phyloP scores from a whole-genome alignment of 2,888 invertebrate genomes.

The Perizoma affinitatum region DNA sequence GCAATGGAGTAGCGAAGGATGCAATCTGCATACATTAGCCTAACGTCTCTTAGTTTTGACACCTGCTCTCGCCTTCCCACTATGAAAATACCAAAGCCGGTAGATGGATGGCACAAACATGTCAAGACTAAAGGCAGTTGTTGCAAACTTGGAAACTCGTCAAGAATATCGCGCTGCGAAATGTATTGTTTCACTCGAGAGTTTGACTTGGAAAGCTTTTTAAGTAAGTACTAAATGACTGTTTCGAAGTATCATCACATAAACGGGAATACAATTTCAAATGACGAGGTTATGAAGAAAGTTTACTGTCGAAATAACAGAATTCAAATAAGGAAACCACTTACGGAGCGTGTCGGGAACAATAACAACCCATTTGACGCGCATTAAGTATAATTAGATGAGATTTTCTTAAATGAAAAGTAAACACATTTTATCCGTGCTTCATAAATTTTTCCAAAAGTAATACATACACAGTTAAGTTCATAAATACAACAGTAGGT shows the following conservation, averaged over 20 bases:
- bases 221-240: conserved; percentile 52
- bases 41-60: conserved; percentile 81
- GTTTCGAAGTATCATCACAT: conserved; percentile 45
- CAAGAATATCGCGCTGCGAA: conserved; percentile 49
- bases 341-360: conserved; percentile 20
- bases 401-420: conserved; percentile 21
- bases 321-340: conserved; percentile 23
- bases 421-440: conserved; percentile 19
- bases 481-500: background rate
- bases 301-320: conserved; percentile 29
- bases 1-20: conserved; percentile 64
- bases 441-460: conserved; percentile 19
- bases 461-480: conserved; percentile 10
- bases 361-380: conserved; percentile 24
- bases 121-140: conserved; percentile 68
- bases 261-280: conserved; percentile 26
- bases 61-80: conserved; percentile 69
- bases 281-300: conserved; percentile 33
- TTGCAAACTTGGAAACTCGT: conserved; percentile 61
- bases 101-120: conserved; percentile 77
- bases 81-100: conserved; percentile 59
- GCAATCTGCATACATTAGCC: conserved; percentile 84
- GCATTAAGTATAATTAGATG: conserved; percentile 26
- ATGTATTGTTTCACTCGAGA: conserved; percentile 52
- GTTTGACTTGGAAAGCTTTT: conserved; percentile 54